Evolutionary conservation across 2,797 vertebrate genomes (phyloP), one percentile per base, ranked within the genome.

Genomic region (Telmatherina bonti): DNA sequence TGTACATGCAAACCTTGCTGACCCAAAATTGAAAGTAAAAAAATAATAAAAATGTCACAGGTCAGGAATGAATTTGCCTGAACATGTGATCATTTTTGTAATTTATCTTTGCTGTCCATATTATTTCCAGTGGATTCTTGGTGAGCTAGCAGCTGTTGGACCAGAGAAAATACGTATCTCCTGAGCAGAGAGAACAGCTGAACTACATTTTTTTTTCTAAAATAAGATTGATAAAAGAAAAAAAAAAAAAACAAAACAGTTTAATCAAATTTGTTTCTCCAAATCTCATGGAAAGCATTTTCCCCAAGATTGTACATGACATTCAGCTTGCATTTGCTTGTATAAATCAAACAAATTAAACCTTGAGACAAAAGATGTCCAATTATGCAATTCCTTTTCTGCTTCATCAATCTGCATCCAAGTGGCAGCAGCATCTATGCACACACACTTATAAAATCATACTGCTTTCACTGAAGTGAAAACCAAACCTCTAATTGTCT

Each of bases 401-500:
- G 13, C 20, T 38, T 43, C 26, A 27, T 52, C 47, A 33, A 56
- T 66, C 62, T 41, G 71, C 35, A 62, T 16, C 69, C 55, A 65
- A 74, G 51, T 7, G 8, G 61, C 30, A 68, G 29, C 53, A 71
- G 13, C 59, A 62, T 49, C 59, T 49, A 51, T 26, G 56, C 15
- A 53, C 45, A 64, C 66, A 72, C 36, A 47, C 29, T 61, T 26
- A 31, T 38, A 38, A 13, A 64, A 78, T 85, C 63, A 79, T 51
- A 74, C 57, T 53, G 70, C 74, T 66, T 62, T 74, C 72, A 79
- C 45, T 81, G 71, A 81, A 74, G 79, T 82, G 63, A 75, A 88
- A 89, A 88, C 78, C 54, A 55, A 84, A 64, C 62, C 69, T 82
- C 83, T 89, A 88, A 90, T 83, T 86, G 76, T 90, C 74, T 81